Percentiles rank a stretch among this genome's conserved stretches.
Conservation (phyloP, 2,888 invertebrate species). For the Dicranocentrus wangi region DNA sequence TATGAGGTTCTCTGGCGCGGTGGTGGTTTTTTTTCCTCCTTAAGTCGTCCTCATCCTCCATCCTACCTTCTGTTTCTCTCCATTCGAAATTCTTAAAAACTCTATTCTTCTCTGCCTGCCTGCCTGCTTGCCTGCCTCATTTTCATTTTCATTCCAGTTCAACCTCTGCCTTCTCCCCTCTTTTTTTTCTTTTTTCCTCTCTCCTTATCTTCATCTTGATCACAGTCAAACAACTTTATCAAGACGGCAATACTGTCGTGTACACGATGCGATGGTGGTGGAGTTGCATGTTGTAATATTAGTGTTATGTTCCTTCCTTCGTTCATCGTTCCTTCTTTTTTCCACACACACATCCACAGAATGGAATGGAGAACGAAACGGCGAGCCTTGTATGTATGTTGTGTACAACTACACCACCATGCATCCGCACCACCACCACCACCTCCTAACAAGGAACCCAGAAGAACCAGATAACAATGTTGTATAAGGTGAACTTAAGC, state of each 20-base stretch:
- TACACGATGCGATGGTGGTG: neutral
- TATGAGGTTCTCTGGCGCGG: too few relatives aligned
- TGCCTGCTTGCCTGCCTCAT: conserved; percentile 54
- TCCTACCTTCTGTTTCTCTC: conserved; percentile 1
- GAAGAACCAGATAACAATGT: conserved; percentile 5
- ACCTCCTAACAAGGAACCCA: neutral
- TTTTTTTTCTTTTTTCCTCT: neutral
- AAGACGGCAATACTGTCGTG: conserved; percentile 3
- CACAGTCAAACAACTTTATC: conserved; percentile 64
- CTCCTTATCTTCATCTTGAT: conserved; percentile 56
- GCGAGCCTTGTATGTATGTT: too few relatives aligned
- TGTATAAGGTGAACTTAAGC: conserved; percentile 1
- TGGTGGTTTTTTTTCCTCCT: too few relatives aligned
- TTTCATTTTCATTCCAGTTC: conserved; percentile 53
- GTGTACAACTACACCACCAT: too few relatives aligned
- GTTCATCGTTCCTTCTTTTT: conserved; percentile 3
- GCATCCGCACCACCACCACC: neutral
- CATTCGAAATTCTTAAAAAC: conserved; percentile 32
- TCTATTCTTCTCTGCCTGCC: neutral
- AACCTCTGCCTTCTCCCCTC: conserved; percentile 33
- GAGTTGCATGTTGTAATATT: neutral
- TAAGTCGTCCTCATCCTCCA: too few relatives aligned
- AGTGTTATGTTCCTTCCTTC: conserved; percentile 3
- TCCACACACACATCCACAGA: too few relatives aligned
- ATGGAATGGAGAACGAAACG: too few relatives aligned